Conservation (phyloP, 2,797 vertebrate genomes). For the Pangasius larnaudii region DNA sequence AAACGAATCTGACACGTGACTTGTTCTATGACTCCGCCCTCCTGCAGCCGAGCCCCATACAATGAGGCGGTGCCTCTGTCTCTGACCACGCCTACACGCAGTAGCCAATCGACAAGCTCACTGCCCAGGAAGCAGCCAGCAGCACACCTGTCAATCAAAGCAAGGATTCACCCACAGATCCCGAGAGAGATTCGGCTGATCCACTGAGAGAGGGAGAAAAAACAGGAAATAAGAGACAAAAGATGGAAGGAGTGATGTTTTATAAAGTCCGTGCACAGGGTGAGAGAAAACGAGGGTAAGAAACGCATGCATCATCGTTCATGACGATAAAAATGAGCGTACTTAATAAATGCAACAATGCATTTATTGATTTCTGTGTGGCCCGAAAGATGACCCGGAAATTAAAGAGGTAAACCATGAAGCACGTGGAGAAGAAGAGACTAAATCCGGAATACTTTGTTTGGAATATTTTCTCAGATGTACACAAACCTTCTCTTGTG, state of each 20-base stretch:
- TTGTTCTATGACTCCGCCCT: slow-evolving; percentile 78
- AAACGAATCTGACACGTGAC: slow-evolving; percentile 77
- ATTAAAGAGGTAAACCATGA: neutral
- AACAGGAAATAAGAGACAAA: slow-evolving; percentile 30
- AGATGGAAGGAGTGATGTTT: neutral
- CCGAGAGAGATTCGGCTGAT: slow-evolving; percentile 79
- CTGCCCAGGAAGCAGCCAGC: slow-evolving; percentile 75
- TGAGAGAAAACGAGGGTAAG: neutral
- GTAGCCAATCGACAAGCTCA: slow-evolving; percentile 86
- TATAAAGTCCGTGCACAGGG: neutral
- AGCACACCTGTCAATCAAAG: slow-evolving; percentile 92
- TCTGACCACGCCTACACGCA: slow-evolving; percentile 79
- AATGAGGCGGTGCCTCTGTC: slow-evolving; percentile 75
- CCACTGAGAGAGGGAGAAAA: slow-evolving; percentile 61
- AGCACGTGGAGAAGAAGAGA: neutral
- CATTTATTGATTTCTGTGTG: neutral
- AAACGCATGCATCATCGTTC: slow-evolving; percentile 12
- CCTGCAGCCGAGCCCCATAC: slow-evolving; percentile 72
- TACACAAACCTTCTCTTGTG: slow-evolving; percentile 81
- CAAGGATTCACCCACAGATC: slow-evolving; percentile 93
- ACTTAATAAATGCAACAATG: neutral
- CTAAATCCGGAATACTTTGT: neutral
- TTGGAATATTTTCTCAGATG: neutral
- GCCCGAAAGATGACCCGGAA: neutral
- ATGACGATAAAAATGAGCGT: neutral